Conservation (phyloP, 2,113 vertebrate genomes). For the Seriola quinqueradiata region DNA sequence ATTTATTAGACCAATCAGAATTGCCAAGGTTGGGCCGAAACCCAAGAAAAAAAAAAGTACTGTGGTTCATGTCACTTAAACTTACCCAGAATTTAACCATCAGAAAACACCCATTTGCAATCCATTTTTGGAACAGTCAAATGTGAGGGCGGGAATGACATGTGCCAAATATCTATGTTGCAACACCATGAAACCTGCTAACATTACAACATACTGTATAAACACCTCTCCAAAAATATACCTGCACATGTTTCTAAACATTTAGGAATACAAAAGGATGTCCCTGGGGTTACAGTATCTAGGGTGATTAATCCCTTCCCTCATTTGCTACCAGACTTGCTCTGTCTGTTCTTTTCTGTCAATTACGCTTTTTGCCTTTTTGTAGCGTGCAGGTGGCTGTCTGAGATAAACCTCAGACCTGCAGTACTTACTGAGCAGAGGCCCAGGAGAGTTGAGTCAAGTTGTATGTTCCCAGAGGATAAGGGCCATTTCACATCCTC, state of each 20-base stretch:
- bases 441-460: slow-evolving; percentile 22
- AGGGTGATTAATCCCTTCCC: slow-evolving; percentile 30
- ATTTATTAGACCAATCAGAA: not conserved
- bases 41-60: not conserved
- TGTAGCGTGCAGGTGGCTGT: slow-evolving; percentile 54
- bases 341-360: slow-evolving; percentile 38
- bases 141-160: slow-evolving; percentile 1
- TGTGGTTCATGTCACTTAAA: not conserved
- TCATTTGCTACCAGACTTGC: slow-evolving; percentile 24
- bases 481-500: slow-evolving; percentile 57
- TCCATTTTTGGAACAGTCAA: slow-evolving; percentile 2
- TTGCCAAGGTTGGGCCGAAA: not conserved
- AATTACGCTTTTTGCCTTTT: slow-evolving; percentile 46
- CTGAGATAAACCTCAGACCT: slow-evolving; percentile 63
- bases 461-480: slow-evolving; percentile 52
- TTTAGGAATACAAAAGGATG: slow-evolving; percentile 8
- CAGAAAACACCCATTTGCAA: not conserved
- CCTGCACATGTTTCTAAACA: slow-evolving; percentile 6
- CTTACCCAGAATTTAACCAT: not conserved
- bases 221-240: not conserved
- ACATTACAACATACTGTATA: not conserved
- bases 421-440: slow-evolving; percentile 40
- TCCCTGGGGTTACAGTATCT: slow-evolving; percentile 19
- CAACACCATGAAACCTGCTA: slow-evolving; percentile 16
- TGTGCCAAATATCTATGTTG: not conserved